Evolutionary conservation across 2,113 vertebrate genomes (phyloP), one percentile per base, ranked within the genome.

Genomic region (Megalops atlanticus): DNA sequence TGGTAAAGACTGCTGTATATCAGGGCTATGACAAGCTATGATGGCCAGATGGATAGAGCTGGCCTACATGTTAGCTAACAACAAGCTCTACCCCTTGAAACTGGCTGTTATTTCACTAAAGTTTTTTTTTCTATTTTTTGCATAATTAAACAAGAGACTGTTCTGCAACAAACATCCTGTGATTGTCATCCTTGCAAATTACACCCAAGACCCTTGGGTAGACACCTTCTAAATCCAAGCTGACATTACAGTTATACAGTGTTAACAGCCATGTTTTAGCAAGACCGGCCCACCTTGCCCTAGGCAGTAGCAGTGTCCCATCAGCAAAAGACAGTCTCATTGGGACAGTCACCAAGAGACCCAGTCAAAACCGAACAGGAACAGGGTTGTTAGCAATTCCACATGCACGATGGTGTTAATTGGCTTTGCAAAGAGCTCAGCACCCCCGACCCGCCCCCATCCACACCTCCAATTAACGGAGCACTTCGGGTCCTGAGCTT

Each of bases 341-440:
- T 71, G 36, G 12, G 15, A 71, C 69, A 2, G 69, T 36, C 69
- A 4, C 27, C 8, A 31, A 15, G 15, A 15, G 16, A 14, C n/a
- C 4, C n/a, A n/a, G n/a, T n/a, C n/a, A 7, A 5, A 31, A n/a
- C 27, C 15, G 5, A 35, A 71, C 31, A 75, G 40, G 74, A 75
- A 45, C 21, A 75, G 24, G 21, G 38, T 18, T 24, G 39, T 18
- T 75, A 27, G 14, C 6, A 47, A 47, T 16, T 76, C 74, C 74
- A 76, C 41, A 47, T 38, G 16, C 45, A 41, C n/a, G 74, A 76
- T 41, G 39, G 24, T 47, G 41, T 76, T 47, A 76, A 76, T 45
- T 47, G 74, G 45, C 74, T 43, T 47, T 12, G 18, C 41, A 31
- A 4, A 31, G 74, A 21, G 45, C 10, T n/a, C n/a, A 24, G 2